Percentiles rank a stretch among this genome's conserved stretches.
phyloP scores from a whole-genome alignment of 1,140 invertebrate genomes.

The Cherax destructor region DNA sequence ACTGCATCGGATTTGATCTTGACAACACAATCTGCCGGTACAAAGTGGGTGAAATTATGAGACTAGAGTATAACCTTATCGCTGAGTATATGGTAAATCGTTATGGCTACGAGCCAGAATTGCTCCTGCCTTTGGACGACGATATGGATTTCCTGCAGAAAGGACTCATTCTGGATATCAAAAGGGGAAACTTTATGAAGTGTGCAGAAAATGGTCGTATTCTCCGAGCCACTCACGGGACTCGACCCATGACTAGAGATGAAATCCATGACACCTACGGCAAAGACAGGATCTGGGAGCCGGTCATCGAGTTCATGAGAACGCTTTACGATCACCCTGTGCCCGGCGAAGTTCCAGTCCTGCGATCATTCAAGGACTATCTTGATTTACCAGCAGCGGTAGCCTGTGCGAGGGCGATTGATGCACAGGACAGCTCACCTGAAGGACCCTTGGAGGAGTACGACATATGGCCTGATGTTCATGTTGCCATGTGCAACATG shows the following conservation, averaged over 20 bases:
- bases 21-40: slow-evolving; percentile 78
- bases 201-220: slow-evolving; percentile 81
- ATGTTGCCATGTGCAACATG: slow-evolving; percentile 80
- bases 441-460: slow-evolving; percentile 76
- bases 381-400: slow-evolving; percentile 84
- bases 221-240: slow-evolving; percentile 83
- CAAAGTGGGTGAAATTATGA: slow-evolving; percentile 79
- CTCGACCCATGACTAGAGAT: slow-evolving; percentile 78
- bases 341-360: slow-evolving; percentile 77
- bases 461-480: slow-evolving; percentile 82
- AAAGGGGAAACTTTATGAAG: slow-evolving; percentile 84
- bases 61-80: slow-evolving; percentile 81
- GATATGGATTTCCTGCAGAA: slow-evolving; percentile 83
- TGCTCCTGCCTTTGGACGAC: slow-evolving; percentile 78
- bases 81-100: slow-evolving; percentile 81
- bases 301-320: slow-evolving; percentile 76
- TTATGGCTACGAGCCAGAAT: slow-evolving; percentile 79
- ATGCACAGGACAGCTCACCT: slow-evolving; percentile 80
- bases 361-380: slow-evolving; percentile 84
- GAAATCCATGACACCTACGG: slow-evolving; percentile 83
- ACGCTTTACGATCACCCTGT: slow-evolving; percentile 81
- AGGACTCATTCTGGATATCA: slow-evolving; percentile 85
- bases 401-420: slow-evolving; percentile 84
- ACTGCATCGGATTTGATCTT: slow-evolving; percentile 88
- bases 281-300: slow-evolving; percentile 79